Conservation (phyloP, 2,113 vertebrate species). For the Mastomys natalensis region DNA sequence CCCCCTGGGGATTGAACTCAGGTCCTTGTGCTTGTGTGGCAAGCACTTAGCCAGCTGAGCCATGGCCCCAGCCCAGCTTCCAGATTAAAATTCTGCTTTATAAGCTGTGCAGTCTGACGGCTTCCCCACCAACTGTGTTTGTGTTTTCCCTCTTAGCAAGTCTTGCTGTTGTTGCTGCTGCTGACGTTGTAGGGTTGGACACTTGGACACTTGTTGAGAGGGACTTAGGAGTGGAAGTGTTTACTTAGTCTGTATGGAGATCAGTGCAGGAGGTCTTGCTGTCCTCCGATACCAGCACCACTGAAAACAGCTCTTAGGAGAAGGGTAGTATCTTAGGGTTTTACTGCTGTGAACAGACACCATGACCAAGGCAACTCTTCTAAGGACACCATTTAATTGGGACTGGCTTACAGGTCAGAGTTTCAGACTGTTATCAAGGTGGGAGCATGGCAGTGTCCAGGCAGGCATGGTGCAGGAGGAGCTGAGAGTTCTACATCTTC, state of each 20-base stretch:
- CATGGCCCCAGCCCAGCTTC: neutral
- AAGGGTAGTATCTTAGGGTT: neutral
- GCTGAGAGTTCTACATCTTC: too few relatives aligned
- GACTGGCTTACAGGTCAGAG: too few relatives aligned
- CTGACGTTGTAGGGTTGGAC: neutral
- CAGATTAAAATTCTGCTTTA: conserved; percentile 11
- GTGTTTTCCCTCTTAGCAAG: neutral
- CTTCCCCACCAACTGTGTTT: neutral
- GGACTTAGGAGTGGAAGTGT: neutral
- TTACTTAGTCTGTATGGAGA: neutral
- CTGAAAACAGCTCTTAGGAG: conserved; percentile 5
- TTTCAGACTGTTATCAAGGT: too few relatives aligned
- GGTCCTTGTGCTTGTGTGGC: neutral
- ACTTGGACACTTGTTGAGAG: neutral
- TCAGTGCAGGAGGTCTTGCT: neutral
- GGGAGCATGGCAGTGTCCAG: too few relatives aligned
- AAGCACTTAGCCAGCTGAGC: neutral
- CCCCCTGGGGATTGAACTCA: neutral
- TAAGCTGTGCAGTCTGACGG: neutral
- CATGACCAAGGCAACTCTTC: too few relatives aligned
- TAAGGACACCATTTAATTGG: too few relatives aligned
- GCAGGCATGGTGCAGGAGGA: too few relatives aligned
- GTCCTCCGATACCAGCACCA: neutral
- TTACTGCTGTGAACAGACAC: too few relatives aligned
- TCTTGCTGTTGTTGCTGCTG: neutral